These are phyloP conservation scores for Hermodice carunculata DNA, from an alignment of 2,888 invertebrate genomes.

Conservation along the genomic window DNA sequence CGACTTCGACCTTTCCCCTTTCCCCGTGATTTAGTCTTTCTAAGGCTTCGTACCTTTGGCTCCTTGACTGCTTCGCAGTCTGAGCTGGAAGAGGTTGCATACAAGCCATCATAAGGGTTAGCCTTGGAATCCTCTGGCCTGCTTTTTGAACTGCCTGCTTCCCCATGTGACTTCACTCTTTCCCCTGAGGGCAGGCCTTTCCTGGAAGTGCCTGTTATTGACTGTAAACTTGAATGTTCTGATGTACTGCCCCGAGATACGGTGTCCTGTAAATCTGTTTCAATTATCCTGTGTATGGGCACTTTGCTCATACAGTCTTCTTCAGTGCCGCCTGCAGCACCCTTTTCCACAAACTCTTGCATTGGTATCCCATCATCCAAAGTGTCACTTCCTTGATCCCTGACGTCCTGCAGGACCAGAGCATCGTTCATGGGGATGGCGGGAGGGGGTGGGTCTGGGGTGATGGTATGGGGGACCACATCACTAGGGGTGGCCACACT, in stretches of 20 bases:
- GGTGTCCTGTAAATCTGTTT: no score
- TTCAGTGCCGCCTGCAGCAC: no score
- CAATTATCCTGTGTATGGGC: no score
- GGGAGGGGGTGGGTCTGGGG: no score
- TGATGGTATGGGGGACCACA: not conserved
- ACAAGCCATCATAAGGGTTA: constrained; percentile 11
- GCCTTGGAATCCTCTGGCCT: no score
- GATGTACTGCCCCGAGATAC: no score
- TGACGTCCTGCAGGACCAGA: constrained; percentile 11
- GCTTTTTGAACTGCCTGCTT: no score
- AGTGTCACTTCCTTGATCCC: not conserved
- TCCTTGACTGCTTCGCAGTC: not conserved
- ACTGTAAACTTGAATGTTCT: no score
- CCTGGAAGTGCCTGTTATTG: no score
- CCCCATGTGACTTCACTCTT: no score
- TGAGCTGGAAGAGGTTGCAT: constrained; percentile 15
- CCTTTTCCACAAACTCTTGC: constrained; percentile 9
- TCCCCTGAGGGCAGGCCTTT: no score
- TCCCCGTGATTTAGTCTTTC: constrained; percentile 64
- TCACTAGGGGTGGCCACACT: not conserved
- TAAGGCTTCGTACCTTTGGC: constrained; percentile 44
- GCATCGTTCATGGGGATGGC: constrained; percentile 4
- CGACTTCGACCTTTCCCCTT: constrained; percentile 62
- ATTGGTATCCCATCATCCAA: constrained; percentile 9
- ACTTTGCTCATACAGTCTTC: no score